Evolutionary conservation across 2,888 invertebrate genomes (phyloP).

Genomic region (Candidula unifasciata): DNA sequence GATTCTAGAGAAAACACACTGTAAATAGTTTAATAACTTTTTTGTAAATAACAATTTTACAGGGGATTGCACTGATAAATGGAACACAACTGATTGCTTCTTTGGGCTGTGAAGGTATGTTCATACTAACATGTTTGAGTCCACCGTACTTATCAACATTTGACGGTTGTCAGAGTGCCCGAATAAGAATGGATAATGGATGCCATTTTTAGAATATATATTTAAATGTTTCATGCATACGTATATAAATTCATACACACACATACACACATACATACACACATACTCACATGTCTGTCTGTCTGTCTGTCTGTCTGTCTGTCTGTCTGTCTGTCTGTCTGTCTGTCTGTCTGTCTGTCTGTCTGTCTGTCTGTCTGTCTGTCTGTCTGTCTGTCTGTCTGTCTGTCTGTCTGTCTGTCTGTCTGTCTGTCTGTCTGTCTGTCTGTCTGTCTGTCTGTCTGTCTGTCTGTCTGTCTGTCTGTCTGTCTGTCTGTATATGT

Average conservation of each 20-base stretch:
- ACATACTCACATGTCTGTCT: not conserved
- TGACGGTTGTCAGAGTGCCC: no score
- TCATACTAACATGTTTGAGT: no score
- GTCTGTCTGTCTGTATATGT: not conserved
- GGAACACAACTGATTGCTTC: slow-evolving; percentile 85
- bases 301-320: no score
- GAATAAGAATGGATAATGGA: no score
- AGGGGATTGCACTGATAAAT: slow-evolving; percentile 83
- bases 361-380: no score
- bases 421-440: not conserved
- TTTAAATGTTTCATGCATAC: no score
- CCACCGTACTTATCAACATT: no score
- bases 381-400: not conserved
- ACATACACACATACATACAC: slow-evolving; percentile 13
- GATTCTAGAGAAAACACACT: no score
- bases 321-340: no score
- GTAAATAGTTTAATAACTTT: no score
- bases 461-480: not conserved
- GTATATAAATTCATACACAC: slow-evolving; percentile 18
- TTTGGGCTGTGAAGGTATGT: slow-evolving; percentile 82
- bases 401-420: not conserved
- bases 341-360: no score
- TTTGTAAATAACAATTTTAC: not conserved
- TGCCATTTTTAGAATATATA: no score
- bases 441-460: not conserved